Evolutionary conservation across 1,140 invertebrate genomes (phyloP).

Genomic region (Tetranychus cinnabarinus): DNA sequence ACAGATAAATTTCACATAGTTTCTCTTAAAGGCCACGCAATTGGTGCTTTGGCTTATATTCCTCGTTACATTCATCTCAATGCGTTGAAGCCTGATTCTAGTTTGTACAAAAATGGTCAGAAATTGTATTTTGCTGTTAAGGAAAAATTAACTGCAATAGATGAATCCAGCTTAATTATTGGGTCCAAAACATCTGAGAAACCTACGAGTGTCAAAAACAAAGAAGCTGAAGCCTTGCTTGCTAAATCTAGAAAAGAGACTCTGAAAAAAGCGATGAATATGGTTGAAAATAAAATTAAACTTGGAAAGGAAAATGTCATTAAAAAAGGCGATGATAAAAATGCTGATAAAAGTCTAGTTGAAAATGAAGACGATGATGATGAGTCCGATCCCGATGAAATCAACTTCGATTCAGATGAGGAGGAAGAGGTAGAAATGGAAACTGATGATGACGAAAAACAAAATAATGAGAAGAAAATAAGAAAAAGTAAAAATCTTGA

Average conservation of each 20-base stretch:
- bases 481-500: too few species aligned
- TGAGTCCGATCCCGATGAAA: neutral
- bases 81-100: neutral
- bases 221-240: too few species aligned
- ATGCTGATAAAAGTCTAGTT: neutral
- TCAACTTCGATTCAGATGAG: neutral
- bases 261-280: neutral
- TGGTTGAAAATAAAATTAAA: neutral
- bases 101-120: neutral
- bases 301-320: neutral
- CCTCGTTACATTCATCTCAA: neutral
- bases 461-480: neutral
- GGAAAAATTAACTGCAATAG: too few species aligned
- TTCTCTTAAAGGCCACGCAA: conserved; percentile 1
- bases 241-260: too few species aligned
- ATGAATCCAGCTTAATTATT: too few species aligned
- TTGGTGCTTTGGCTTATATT: conserved; percentile 3
- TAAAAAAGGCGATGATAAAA: neutral
- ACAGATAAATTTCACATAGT: neutral
- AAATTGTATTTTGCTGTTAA: neutral
- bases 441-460: too few species aligned
- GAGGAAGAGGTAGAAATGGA: neutral
- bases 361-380: neutral
- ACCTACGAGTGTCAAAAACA: too few species aligned
- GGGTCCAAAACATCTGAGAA: too few species aligned